Conservation (phyloP, 2,888 invertebrate genomes). For the Resseliella maxima region DNA sequence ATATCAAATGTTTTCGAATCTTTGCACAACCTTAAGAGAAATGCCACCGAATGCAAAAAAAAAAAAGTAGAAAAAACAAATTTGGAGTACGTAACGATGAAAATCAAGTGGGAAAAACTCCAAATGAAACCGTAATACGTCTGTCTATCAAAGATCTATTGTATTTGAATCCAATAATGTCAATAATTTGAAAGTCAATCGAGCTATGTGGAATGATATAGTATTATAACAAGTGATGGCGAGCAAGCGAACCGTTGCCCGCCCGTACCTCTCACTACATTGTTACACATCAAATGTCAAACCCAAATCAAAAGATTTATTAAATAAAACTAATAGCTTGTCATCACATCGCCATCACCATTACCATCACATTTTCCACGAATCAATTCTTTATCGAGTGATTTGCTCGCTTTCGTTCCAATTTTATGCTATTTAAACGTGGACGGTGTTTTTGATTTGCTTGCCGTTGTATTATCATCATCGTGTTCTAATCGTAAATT, state of each 20-base stretch:
- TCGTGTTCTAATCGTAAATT: too few species aligned
- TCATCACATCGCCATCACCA: slow-evolving; percentile 27
- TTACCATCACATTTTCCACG: slow-evolving; percentile 17
- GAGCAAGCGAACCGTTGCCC: background rate
- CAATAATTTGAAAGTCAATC: slow-evolving; percentile 44
- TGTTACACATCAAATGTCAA: background rate
- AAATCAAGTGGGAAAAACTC: background rate
- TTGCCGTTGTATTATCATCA: background rate
- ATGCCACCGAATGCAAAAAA: background rate
- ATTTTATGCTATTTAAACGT: background rate
- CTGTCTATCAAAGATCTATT: slow-evolving; percentile 23
- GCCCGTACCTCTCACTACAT: too few species aligned
- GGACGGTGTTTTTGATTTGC: slow-evolving; percentile 33
- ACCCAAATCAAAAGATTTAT: slow-evolving; percentile 51
- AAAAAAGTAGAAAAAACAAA: background rate
- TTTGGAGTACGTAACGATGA: background rate
- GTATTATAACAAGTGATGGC: background rate
- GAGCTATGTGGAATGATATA: slow-evolving; percentile 12
- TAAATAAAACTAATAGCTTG: slow-evolving; percentile 51
- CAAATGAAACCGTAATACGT: slow-evolving; percentile 26
- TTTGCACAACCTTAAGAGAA: background rate
- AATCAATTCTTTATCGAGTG: background rate
- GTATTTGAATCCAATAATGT: slow-evolving; percentile 28
- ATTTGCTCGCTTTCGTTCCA: background rate
- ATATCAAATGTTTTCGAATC: background rate